These are phyloP conservation scores for Neoniphon sammara DNA, from an alignment of 2,797 vertebrate genomes.

Conservation along the genomic window DNA sequence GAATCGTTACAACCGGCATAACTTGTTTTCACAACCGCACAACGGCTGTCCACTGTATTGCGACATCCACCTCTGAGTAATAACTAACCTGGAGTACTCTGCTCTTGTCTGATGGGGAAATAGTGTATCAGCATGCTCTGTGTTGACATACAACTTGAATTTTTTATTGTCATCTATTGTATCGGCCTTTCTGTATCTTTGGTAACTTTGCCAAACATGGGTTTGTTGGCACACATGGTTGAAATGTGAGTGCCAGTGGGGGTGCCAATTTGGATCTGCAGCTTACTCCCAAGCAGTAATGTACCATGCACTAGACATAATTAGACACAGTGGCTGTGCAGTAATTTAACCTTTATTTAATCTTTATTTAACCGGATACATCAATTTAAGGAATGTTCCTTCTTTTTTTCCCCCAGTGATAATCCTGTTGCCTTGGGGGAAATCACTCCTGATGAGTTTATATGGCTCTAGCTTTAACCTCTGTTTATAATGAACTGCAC, in stretches of 20 bases:
- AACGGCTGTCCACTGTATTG: constrained; percentile 61
- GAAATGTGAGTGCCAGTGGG: neutral
- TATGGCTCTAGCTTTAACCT: constrained; percentile 31
- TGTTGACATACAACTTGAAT: neutral
- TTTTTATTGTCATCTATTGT: neutral
- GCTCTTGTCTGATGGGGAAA: constrained; percentile 10
- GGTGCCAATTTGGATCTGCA: neutral
- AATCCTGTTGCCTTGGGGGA: neutral
- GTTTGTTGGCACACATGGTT: neutral
- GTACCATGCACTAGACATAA: neutral
- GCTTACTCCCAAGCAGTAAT: neutral
- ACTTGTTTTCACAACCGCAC: constrained; percentile 70
- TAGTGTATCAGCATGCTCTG: neutral
- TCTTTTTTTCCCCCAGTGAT: constrained; percentile 12
- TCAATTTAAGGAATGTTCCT: constrained; percentile 31
- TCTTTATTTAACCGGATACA: constrained; percentile 37
- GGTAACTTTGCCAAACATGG: neutral
- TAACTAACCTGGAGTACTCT: constrained; percentile 51
- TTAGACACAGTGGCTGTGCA: neutral
- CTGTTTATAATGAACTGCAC: constrained; percentile 9
- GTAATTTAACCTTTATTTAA: constrained; percentile 35
- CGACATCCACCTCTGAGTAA: constrained; percentile 65
- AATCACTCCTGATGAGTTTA: constrained; percentile 33
- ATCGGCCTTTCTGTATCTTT: neutral
- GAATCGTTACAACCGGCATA: constrained; percentile 73